Base-by-base conservation (phyloP, 2,888 invertebrate species). In the Rhogogaster chlorosoma region DNA sequence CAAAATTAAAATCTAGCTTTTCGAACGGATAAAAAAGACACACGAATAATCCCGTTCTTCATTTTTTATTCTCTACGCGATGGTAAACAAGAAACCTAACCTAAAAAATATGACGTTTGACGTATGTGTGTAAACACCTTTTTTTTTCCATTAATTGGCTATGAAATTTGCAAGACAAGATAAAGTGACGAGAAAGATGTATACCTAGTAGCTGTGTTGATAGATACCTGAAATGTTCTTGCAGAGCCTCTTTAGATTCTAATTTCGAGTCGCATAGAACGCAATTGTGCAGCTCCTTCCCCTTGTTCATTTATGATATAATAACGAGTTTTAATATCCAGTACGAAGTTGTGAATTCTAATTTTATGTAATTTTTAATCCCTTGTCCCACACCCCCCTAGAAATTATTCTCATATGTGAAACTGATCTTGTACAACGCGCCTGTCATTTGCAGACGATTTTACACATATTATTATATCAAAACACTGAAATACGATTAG, bases 201-300 rank as follows among this genome's bases (percentile, higher is more conserved):
- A 83, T 49, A 53, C 1, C 29, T 73, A 78, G 32, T 45, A 64
- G n/a, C 26, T n/a, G 26, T 36, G n/a, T 45, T 18, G 15, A 83
- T 89, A 67, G 2, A 15, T 93, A 95, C 95, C 96, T 95, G 92
- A 96, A 96, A 93, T 96, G 96, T 87, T 94, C 94, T 91, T 95
- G 95, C 86, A 96, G 92, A 83, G 94, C 94, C 91, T 95, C 95
- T 91, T 95, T 95, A 87, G 94, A 94, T 84, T 94, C 93, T 88
- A 95, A 94, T 86, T 93, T 93, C 85, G 95, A 94, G 88, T 95
- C 94, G 90, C 96, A 96, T 88, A 96, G 94, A 87, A 95, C 94
- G 91, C 96, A 96, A 92, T 94, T 90, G 87, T 92, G 90, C n/a
- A 42, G 38, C 64, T 91, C 89, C 85, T 86, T 88, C 86, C 89